Evolutionary conservation across 2,888 invertebrate species (phyloP), one percentile per base, ranked within the genome.

Genomic region (Dynastes hyllus): DNA sequence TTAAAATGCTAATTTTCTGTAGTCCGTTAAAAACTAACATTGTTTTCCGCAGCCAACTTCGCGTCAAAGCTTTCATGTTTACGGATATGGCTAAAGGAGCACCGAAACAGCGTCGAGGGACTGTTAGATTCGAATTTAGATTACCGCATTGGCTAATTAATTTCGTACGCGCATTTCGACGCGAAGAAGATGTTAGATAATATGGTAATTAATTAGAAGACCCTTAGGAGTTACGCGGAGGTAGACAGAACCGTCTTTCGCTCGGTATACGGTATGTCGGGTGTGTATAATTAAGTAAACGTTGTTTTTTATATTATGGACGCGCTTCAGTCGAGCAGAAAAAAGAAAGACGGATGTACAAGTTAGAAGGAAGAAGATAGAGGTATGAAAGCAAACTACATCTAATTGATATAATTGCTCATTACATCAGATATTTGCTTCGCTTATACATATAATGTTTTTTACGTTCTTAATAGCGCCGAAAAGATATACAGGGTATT

Each of bases 321-420:
- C 45, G 45, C 8, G 45, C 45, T 45, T 45, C 45, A 11, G 45
- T 45, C 11, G 45, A 11, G 45, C 11, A 32, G 45, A 45, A 45
- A 45, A 45, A 45, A 45, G 45, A 45, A 45, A 45, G 45, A 45
- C 45, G 45, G 45, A 45, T 11, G 45, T 45, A 80, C 79, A 78
- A 79, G 11, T 73, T 70, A 81, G 79, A 78, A 81, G 77, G 77
- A 51, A 77, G 40, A 61, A 61, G 61, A 61, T 22, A 29, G 9
- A 61, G 61, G 27, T 61, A 37, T 37, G 32, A 37, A 37, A 37
- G 32, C 27, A 29, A 32, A 29, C 29, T 63, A 63, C 63, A 32
- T 77, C 69, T 80, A 82, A 83, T 83, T 83, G 81, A 70, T 78
- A 79, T 83, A 83, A 83, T 83, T 83, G 80, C 81, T 78, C 78